Base-by-base conservation (phyloP, 2,797 vertebrate genomes). In the Hylomyscus alleni region DNA sequence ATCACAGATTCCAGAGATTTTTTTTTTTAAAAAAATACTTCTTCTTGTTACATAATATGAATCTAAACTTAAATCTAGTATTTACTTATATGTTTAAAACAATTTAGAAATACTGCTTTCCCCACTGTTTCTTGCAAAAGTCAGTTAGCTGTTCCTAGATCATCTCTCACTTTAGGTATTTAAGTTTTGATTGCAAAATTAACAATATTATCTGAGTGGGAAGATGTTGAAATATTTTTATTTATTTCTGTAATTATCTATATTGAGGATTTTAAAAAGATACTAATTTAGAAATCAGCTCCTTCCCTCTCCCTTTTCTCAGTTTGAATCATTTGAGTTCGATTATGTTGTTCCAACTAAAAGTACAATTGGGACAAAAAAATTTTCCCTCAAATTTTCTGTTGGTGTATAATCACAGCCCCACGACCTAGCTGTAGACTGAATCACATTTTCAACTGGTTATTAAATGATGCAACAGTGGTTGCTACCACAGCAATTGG, bases 1-100 rank as follows among this genome's bases (percentile, higher is more conserved):
- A 56, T 54, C n/a, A 91, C 65, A 78, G 8, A 62, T 94, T 89
- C 34, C 19, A 67, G 80, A 77, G 15, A 8, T 60, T 0, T 60
- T 60, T 8, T 50, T 85, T 87, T 86, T n/a, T 24, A 86, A 72
- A 83, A 88, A 24, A 50, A 73, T 82, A 19, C 40, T 26, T 52
- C 11, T 80, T 69, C 89, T 87, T 52, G 65, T 65, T 92, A 62
- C 22, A 62, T 8, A 81, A n/a, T 87, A 29, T 84, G 31, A 92
- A 65, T 93, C 20, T 78, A 82, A 96, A 95, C 60, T 67, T 95
- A 92, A 10, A 93, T 90, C 69, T 56, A 72, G 80, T 84, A 84
- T 29, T 93, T 92, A 88, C 72, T 56, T 19, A 29, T 81, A 58
- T 92, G 34, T 50, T 90, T 96, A 88, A 95, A 93, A 60, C 47